Base-by-base conservation (phyloP, 2,888 invertebrate species). In the Erebia epiphron region DNA sequence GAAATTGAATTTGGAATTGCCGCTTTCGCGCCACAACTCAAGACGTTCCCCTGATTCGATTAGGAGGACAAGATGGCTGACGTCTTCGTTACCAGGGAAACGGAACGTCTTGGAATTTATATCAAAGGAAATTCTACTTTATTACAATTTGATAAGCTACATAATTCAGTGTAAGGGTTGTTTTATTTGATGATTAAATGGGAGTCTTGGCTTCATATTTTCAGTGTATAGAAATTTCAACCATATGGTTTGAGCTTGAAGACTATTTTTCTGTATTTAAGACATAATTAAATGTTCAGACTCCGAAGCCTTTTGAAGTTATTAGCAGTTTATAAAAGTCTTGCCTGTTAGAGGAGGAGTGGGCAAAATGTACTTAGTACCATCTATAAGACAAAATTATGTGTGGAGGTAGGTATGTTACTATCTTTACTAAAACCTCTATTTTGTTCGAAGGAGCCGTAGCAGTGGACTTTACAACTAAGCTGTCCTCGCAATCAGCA, bases 1-100 rank as follows among this genome's bases (percentile, higher is more conserved):
- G 61, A 83, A 88, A 91, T 90, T 83, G 78, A 86, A 87, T 89
- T 87, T 81, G 69, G 80, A 82, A 85, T 83, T 80, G 79, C 77
- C 85, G 87, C 88, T 86, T 86, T 86, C 77, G 83, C 81, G 86
- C 90, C 90, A 79, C 92, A 90, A 87, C 83, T 86, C 89, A 90
- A 90, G 92, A 92, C 87, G 89, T 86, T 90, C 79, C 79, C 79
- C 66, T 82, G 86, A 88, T 84, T 86, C 77, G 81, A 80, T 88
- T 85, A 83, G 77, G 78, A 80, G 81, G 77, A 76, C 89, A 91
- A 88, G 88, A 91, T 91, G 91, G 87, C 89, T 76, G 83, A 80
- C 84, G 85, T 85, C 90, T 90, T 84, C 73, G 89, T 88, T 84
- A 83, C 84, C 78, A 83, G 85, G 79, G 83, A 82, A 79, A 89